A percentile compares a stretch with the other conserved stretches of the same genome.
Conservation (phyloP, 2,113 vertebrate genomes). For the Mobula hypostoma region DNA sequence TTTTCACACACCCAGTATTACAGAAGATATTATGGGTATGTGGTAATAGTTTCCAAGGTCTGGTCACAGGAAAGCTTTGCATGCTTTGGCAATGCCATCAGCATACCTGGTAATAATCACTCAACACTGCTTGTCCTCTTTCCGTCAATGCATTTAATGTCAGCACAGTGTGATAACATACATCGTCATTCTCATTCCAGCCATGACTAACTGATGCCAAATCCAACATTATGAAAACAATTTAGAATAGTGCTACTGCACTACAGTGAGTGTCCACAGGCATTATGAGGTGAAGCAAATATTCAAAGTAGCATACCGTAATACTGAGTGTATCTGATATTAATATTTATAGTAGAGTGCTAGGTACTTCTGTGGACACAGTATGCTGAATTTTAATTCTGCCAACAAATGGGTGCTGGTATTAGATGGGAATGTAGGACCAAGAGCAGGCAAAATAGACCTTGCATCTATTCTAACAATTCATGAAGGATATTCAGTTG, state of each 20-base stretch:
- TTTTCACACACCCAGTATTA: slow-evolving; percentile 38
- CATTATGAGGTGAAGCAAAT: background rate
- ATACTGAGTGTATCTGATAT: background rate
- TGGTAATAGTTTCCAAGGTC: slow-evolving; percentile 42
- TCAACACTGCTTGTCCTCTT: slow-evolving; percentile 41
- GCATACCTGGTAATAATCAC: slow-evolving; percentile 49
- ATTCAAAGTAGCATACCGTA: no score
- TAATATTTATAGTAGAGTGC: background rate
- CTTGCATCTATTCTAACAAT: no score
- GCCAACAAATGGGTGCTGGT: no score
- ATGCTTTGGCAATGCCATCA: slow-evolving; percentile 43
- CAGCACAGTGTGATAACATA: slow-evolving; percentile 33
- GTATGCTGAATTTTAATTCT: background rate
- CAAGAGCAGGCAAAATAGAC: no score
- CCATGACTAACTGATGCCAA: background rate
- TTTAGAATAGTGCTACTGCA: background rate
- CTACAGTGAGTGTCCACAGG: background rate
- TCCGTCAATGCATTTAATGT: slow-evolving; percentile 36
- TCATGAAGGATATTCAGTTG: no score
- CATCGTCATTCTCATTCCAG: slow-evolving; percentile 24
- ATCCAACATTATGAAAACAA: background rate
- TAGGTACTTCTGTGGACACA: background rate
- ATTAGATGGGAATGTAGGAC: no score
- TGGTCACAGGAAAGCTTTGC: slow-evolving; percentile 40
- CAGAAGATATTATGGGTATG: slow-evolving; percentile 28